A percentile compares a stretch with the other conserved stretches of the same genome.
These are phyloP conservation scores for Porites evermanni DNA, from an alignment of 92 coral and sea anemone genomes.

Conservation along the genomic window DNA sequence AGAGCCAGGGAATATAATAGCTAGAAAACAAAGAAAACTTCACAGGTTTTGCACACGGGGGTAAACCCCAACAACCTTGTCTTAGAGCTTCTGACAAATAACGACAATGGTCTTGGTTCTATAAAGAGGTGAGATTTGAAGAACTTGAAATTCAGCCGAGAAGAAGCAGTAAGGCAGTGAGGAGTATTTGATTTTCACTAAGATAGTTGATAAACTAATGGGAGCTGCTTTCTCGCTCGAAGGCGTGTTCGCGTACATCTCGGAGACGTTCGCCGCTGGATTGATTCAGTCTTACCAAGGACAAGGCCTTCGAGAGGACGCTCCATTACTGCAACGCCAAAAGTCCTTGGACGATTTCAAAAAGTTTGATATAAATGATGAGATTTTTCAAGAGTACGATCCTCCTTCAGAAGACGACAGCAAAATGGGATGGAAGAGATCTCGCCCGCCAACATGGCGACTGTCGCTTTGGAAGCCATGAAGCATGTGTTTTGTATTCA, in stretches of 20 bases:
- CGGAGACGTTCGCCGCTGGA: constrained; percentile 19
- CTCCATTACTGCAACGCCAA: too few relatives aligned
- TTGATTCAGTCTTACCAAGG: constrained; percentile 22
- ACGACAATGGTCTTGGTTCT: too few relatives aligned
- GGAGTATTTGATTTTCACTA: too few relatives aligned
- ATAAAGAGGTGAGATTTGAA: neutral
- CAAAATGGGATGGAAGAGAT: constrained; percentile 61
- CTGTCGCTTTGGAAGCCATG: constrained; percentile 28
- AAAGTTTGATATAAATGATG: neutral
- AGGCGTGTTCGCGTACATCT: neutral
- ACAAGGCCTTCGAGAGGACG: neutral
- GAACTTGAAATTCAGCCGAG: too few relatives aligned
- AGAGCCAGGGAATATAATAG: too few relatives aligned
- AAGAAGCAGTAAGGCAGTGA: too few relatives aligned
- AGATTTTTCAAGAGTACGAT: constrained; percentile 40
- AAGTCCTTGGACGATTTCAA: too few relatives aligned
- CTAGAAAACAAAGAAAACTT: too few relatives aligned
- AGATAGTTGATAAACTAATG: neutral
- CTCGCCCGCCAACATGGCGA: constrained; percentile 35
- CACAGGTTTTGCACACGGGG: too few relatives aligned
- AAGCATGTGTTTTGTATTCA: constrained; percentile 61
- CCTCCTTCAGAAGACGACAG: constrained; percentile 40
- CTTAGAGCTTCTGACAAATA: neutral
- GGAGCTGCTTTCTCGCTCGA: constrained; percentile 17
- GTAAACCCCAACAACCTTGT: neutral